Conservation (phyloP, 1,140 invertebrate genomes). For the Proales similis region DNA sequence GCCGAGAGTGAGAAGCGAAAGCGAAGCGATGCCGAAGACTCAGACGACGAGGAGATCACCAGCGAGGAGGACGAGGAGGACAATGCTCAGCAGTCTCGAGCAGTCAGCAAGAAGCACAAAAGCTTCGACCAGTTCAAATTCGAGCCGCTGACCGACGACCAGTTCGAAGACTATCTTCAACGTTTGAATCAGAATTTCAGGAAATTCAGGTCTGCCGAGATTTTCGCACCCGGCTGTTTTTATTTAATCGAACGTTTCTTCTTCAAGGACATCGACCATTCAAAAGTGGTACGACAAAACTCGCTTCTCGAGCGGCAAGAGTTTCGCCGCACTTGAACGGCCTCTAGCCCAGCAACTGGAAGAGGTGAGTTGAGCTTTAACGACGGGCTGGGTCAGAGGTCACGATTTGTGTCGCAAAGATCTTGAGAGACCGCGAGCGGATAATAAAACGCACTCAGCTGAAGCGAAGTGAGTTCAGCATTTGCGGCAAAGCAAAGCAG, state of each 20-base stretch:
- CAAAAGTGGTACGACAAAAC: slow-evolving; percentile 90
- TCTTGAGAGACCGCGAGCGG: slow-evolving; percentile 67
- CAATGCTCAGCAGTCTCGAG: slow-evolving; percentile 52
- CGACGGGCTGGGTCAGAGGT: background rate
- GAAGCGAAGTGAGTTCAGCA: slow-evolving; percentile 66
- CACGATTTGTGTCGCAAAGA: slow-evolving; percentile 44
- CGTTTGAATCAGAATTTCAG: slow-evolving; percentile 61
- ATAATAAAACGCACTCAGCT: slow-evolving; percentile 72
- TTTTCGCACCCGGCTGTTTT: background rate
- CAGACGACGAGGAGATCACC: slow-evolving; percentile 58
- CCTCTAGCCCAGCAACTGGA: slow-evolving; percentile 76
- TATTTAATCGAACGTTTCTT: background rate
- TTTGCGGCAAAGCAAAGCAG: slow-evolving; percentile 59
- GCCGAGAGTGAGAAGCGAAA: slow-evolving; percentile 29
- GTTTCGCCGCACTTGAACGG: slow-evolving; percentile 63
- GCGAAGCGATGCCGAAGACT: slow-evolving; percentile 38
- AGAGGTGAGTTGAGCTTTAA: slow-evolving; percentile 53
- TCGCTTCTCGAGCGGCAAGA: slow-evolving; percentile 60
- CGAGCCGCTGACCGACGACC: slow-evolving; percentile 59
- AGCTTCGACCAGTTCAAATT: slow-evolving; percentile 45
- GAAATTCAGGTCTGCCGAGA: slow-evolving; percentile 62
- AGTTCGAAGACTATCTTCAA: slow-evolving; percentile 61
- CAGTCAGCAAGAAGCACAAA: slow-evolving; percentile 33
- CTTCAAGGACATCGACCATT: slow-evolving; percentile 53
- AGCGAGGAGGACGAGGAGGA: slow-evolving; percentile 56